phyloP scores from a whole-genome alignment of 2,113 vertebrate genomes.

The Dendropsophus ebraccatus region DNA sequence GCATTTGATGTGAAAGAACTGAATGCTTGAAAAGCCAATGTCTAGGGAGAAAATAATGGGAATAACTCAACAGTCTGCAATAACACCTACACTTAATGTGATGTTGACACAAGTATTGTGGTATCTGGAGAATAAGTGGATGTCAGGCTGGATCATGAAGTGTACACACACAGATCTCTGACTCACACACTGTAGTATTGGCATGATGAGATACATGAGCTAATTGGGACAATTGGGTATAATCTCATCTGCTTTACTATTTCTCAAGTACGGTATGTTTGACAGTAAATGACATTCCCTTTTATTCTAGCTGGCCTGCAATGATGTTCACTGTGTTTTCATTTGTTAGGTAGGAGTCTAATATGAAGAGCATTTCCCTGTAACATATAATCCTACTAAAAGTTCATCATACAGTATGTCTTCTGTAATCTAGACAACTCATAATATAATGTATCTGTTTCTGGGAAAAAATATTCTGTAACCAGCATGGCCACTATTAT shows the following conservation, averaged over 20 bases:
- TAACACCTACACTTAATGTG: slow-evolving; percentile 38
- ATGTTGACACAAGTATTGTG: slow-evolving; percentile 22
- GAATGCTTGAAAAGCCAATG: neutral
- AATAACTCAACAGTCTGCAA: slow-evolving; percentile 10
- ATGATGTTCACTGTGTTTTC: neutral
- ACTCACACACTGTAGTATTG: neutral
- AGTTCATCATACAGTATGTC: too few relatives aligned
- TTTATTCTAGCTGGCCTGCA: neutral
- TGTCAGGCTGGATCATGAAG: slow-evolving; percentile 11
- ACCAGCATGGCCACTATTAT: too few relatives aligned
- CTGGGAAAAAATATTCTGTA: too few relatives aligned
- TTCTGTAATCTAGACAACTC: too few relatives aligned
- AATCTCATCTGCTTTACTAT: slow-evolving; percentile 10
- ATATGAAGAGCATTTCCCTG: neutral
- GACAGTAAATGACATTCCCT: neutral
- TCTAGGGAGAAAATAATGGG: neutral
- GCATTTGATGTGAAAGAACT: slow-evolving; percentile 33
- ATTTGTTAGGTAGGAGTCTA: neutral
- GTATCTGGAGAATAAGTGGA: slow-evolving; percentile 17
- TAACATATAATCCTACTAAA: too few relatives aligned
- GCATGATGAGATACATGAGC: slow-evolving; percentile 4
- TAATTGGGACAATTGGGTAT: slow-evolving; percentile 38
- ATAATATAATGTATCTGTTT: too few relatives aligned
- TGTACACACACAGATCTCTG: slow-evolving; percentile 8
- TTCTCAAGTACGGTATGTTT: neutral